phyloP scores from a whole-genome alignment of 2,888 invertebrate genomes.

The Proisotoma minuta region DNA sequence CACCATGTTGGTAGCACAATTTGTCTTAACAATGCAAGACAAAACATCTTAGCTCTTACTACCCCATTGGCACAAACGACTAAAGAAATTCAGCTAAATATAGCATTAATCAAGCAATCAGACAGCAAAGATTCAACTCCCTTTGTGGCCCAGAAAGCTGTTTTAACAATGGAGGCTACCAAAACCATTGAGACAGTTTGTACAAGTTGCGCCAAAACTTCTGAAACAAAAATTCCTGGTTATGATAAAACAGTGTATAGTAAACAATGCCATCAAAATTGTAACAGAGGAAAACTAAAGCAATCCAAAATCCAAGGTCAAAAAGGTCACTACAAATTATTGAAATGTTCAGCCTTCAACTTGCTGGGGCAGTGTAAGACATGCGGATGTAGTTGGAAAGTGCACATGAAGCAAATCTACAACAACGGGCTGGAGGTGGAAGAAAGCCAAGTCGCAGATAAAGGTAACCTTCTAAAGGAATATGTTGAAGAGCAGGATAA shows the following conservation, averaged over 20 bases:
- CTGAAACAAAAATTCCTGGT: too few relatives aligned
- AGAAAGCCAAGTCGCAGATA: not conserved
- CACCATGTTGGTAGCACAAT: constrained; percentile 27
- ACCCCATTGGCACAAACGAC: constrained; percentile 20
- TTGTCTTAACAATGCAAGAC: constrained; percentile 22
- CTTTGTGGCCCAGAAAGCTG: not conserved
- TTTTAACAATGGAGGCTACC: too few relatives aligned
- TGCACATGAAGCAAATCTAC: not conserved
- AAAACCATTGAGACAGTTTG: too few relatives aligned
- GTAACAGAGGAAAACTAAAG: constrained; percentile 4
- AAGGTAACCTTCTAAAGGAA: not conserved
- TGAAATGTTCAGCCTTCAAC: constrained; percentile 9
- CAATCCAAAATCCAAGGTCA: not conserved
- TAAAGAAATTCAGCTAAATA: constrained; percentile 21
- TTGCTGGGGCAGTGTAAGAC: not conserved
- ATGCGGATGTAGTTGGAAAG: not conserved
- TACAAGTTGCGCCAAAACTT: constrained; percentile 8
- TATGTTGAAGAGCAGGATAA: not conserved
- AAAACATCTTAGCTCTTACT: constrained; percentile 16
- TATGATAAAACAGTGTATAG: too few relatives aligned
- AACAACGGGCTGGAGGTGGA: not conserved
- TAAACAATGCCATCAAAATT: not conserved
- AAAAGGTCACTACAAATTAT: not conserved
- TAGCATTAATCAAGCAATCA: not conserved
- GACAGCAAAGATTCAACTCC: not conserved